Evolutionary conservation across 2,797 vertebrate genomes (phyloP), one percentile per base, ranked within the genome.

Genomic region (Clarias fuscus): DNA sequence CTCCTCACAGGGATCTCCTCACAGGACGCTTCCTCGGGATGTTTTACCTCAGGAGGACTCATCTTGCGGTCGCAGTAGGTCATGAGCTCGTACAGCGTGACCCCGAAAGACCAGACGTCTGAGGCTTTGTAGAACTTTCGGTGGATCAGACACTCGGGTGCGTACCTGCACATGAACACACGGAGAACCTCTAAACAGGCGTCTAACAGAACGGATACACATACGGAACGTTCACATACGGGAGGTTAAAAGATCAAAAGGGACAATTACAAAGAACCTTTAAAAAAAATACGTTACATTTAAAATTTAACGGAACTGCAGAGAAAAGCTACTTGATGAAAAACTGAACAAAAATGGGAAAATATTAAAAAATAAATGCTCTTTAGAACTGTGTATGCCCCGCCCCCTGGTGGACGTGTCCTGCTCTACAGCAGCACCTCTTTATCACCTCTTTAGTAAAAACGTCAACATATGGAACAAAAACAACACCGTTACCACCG

Each of bases 121-220:
- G 96, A 97, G 71, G 96, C 96, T 0, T 95, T 95, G 71, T 96
- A 97, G 61, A 97, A 97, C 71, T 96, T 97, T n/a, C 95, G 94
- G 89, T 96, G 95, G 8, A 96, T 92, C 87, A 97, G 87, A 88
- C 96, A 97, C 77, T 97, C 96, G 0, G 96, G 96, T 11, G 96
- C 96, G 3, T 97, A 97, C 96, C 96, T 97, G 88, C 37, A 91
- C 81, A 80, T 14, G 24, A 76, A 56, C 73, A 58, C 24, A 73
- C 14, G 0, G 5, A 33, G 64, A 27, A 65, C 64, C 27, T 14
- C 11, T 48, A 48, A 48, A 48, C 48, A 48, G 43, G 43, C 43
- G 43, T 8, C 43, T 8, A 48, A 11, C 48, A 48, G 43, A 48
- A 48, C 43, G 10, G 43, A 48, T 10, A 48, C 48, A 11, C 48